Evolutionary conservation across 2,113 vertebrate species (phyloP), one percentile per base, ranked within the genome.

Genomic region (Phrynocephalus versicolor): DNA sequence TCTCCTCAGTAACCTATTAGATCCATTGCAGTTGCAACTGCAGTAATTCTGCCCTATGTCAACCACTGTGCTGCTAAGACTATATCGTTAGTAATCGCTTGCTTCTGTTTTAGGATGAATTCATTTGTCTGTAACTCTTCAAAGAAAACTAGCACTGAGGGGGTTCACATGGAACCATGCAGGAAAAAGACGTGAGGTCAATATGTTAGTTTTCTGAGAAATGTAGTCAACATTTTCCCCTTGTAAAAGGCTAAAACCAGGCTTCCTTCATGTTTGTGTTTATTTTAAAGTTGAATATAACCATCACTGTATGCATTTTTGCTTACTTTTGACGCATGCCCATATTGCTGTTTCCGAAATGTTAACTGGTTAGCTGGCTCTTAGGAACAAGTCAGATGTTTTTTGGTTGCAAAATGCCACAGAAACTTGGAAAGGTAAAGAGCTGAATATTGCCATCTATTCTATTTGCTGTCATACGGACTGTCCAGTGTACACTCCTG

Each of bases 371-470:
- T 85, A 85, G 69, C 83, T 75, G 85, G 6, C 60, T 79, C 60
- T 62, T 55, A 73, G 27, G 3, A 67, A 27, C 83, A 21, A 72
- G 33, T 33, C 15, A 55, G 79, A 33, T 65, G 10, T 58, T 33
- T 83, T n/a, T 30, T 79, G n/a, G 45, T 33, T 90, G 85, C 30
- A 87, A 84, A 86, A 62, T 19, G 30, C 13, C 18, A 73, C 58
- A 23, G 33, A 84, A 88, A 60, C 3, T 62, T 78, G 76, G 39
- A 18, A 84, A 60, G n/a, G 41, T 2, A 27, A n/a, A 37, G 33
- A 1, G 1, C 75, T 41, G 82, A 57, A 71, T 86, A 70, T 73
- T 86, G 23, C 23, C n/a, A 62, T 6, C 62, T 86, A 41, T 84
- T 75, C 74, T 67, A 82, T 55, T 60, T 74, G 51, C 6, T 71